Evolutionary conservation across 1,140 invertebrate genomes (phyloP).

Genomic region (Leguminivora glycinivorella): DNA sequence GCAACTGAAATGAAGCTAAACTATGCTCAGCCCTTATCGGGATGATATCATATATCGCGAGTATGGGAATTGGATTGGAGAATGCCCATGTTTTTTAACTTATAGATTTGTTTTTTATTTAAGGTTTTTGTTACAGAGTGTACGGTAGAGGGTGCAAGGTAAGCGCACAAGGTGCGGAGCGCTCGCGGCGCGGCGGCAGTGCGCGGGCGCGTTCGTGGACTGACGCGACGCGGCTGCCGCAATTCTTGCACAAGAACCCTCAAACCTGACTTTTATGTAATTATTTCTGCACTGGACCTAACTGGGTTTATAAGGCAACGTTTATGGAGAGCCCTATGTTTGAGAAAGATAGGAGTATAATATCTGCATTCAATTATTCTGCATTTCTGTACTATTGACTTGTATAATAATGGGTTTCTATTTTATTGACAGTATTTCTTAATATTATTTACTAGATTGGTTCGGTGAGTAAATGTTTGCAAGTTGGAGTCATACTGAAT

Average conservation of each 20-base stretch:
- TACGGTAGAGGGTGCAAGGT: not conserved
- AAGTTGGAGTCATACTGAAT: no score
- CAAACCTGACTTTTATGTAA: constrained; percentile 27
- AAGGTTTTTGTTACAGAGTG: not conserved
- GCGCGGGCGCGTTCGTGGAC: constrained; percentile 16
- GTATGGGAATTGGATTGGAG: not conserved
- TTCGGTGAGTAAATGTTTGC: no score
- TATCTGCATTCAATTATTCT: no score
- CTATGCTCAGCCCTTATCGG: not conserved
- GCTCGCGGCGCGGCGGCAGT: constrained; percentile 18
- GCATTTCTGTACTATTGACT: no score
- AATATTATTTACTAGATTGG: no score
- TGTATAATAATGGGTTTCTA: no score
- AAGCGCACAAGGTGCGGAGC: not conserved
- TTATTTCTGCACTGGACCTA: not conserved
- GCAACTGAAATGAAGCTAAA: constrained; percentile 21
- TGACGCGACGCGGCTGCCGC: not conserved
- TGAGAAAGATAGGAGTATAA: no score
- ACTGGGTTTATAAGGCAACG: constrained; percentile 1
- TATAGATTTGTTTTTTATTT: not conserved
- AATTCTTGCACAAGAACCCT: constrained; percentile 18
- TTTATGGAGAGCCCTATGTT: not conserved
- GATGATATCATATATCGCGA: not conserved
- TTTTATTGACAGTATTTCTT: no score
- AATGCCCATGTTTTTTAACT: not conserved